A percentile compares a stretch with the other conserved stretches of the same genome.
These are phyloP conservation scores for Belonocnema kinseyi DNA, from an alignment of 1,140 invertebrate species.

Conservation along the genomic window DNA sequence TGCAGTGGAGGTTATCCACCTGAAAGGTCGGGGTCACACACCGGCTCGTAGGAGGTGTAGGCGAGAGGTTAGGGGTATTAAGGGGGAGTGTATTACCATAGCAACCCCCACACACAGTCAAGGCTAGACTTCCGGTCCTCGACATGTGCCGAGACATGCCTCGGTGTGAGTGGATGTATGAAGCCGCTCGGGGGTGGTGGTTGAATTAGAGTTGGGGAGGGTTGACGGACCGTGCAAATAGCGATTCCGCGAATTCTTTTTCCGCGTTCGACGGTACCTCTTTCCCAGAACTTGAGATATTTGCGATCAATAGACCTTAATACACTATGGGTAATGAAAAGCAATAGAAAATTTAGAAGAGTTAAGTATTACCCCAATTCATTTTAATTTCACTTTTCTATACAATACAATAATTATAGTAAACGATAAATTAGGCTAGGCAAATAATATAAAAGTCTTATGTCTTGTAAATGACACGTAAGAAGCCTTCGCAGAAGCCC, in stretches of 20 bases:
- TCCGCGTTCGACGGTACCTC: neutral
- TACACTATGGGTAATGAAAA: too few relatives aligned
- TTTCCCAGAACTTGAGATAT: neutral
- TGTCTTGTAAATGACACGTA: too few relatives aligned
- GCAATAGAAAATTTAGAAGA: neutral
- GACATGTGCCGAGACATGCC: slow-evolving; percentile 43
- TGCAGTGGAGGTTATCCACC: slow-evolving; percentile 76
- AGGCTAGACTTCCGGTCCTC: slow-evolving; percentile 70
- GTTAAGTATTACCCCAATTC: neutral
- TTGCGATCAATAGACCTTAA: neutral
- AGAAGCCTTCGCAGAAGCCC: too few relatives aligned
- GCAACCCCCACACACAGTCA: slow-evolving; percentile 73
- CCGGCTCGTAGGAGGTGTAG: slow-evolving; percentile 57
- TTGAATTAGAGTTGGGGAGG: slow-evolving; percentile 3
- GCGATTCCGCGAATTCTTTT: slow-evolving; percentile 37
- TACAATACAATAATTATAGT: neutral
- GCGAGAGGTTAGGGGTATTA: slow-evolving; percentile 31
- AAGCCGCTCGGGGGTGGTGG: slow-evolving; percentile 41
- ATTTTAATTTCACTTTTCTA: neutral
- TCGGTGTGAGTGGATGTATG: slow-evolving; percentile 37
- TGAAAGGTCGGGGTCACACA: slow-evolving; percentile 75
- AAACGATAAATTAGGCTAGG: neutral
- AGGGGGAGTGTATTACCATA: slow-evolving; percentile 66
- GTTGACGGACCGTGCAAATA: slow-evolving; percentile 33
- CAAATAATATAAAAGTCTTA: neutral